Conservation (phyloP, 2,797 vertebrate species). For the Sylvia borin region DNA sequence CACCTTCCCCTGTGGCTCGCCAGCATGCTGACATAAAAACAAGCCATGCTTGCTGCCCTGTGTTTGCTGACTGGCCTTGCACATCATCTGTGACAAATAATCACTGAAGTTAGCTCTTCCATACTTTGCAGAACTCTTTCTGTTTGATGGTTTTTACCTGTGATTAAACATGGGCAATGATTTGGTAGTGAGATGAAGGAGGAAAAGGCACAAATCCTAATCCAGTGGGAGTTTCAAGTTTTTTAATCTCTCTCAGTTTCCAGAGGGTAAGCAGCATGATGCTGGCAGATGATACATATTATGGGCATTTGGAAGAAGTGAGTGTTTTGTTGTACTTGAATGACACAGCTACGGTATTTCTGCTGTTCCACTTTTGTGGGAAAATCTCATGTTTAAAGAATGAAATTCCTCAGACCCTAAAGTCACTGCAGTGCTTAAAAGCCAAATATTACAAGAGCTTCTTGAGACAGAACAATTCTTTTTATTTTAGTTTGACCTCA, state of each 20-base stretch:
- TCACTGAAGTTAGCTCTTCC: background rate
- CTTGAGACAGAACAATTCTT: background rate
- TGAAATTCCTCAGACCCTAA: background rate
- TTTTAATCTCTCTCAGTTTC: background rate
- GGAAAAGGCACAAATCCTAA: background rate
- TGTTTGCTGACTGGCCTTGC: background rate
- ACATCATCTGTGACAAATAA: accelerated
- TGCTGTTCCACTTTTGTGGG: background rate
- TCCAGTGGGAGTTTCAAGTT: background rate
- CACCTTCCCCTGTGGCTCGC: accelerated
- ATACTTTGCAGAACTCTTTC: background rate
- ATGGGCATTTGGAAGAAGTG: background rate
- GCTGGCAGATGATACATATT: background rate
- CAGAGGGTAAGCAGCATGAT: background rate
- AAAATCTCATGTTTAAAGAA: background rate
- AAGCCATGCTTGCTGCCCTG: accelerated
- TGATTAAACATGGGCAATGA: accelerated
- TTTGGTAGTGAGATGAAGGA: background rate
- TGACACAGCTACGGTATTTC: background rate
- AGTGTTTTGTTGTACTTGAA: background rate
- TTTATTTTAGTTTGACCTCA: background rate
- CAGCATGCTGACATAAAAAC: background rate
- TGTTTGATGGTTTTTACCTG: background rate
- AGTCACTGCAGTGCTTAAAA: background rate
- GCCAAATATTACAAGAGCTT: background rate